These are phyloP conservation scores for Gymnorhina tibicen DNA, from an alignment of 2,113 vertebrate species.

Conservation along the genomic window DNA sequence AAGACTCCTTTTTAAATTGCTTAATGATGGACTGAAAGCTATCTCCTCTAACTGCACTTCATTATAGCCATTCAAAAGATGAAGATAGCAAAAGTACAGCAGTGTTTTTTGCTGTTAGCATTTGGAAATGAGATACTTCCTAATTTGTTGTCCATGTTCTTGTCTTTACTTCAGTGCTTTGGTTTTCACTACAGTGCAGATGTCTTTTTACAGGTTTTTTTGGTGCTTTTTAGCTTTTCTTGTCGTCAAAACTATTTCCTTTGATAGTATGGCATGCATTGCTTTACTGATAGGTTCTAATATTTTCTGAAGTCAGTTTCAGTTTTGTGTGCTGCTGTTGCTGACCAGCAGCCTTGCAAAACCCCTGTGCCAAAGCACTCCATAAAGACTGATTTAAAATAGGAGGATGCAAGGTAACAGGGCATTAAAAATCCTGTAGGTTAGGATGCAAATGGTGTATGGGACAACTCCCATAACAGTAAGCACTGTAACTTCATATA, in stretches of 20 bases:
- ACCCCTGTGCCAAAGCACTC: background rate
- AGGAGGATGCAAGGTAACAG: background rate
- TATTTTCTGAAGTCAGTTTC: background rate
- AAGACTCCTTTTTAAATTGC: background rate
- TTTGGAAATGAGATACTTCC: background rate
- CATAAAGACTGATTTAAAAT: background rate
- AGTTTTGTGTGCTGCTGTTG: background rate
- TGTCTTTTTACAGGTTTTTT: background rate
- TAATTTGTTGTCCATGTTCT: background rate
- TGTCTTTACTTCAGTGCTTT: background rate
- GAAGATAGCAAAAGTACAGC: background rate
- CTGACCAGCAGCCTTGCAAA: background rate
- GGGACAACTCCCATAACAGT: background rate
- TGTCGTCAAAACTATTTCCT: background rate
- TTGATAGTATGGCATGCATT: background rate
- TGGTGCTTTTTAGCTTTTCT: background rate
- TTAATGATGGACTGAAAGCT: background rate
- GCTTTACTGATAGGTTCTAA: background rate
- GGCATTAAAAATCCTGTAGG: background rate
- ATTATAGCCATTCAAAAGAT: background rate
- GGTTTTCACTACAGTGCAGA: background rate
- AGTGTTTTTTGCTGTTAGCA: background rate
- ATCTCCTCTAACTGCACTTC: background rate
- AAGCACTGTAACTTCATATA: background rate
- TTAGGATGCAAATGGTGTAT: background rate